phyloP scores from a whole-genome alignment of 2,113 vertebrate genomes.

The Prunella fulvescens region DNA sequence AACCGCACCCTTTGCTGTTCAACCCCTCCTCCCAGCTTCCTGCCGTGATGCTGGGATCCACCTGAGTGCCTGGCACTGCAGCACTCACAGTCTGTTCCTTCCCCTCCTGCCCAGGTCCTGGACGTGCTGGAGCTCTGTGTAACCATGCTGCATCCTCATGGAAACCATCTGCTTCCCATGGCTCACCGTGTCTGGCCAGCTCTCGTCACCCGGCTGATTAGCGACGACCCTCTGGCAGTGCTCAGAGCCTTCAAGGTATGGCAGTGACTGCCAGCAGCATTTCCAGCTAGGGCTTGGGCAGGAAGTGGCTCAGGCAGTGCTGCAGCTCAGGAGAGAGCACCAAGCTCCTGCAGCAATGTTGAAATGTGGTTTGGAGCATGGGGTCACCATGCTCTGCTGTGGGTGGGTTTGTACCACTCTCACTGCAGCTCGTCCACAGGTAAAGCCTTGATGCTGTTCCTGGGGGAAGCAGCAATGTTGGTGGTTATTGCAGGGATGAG shows the following conservation, averaged over 20 bases:
- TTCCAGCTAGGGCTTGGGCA: background rate
- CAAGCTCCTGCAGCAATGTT: background rate
- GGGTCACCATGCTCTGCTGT: background rate
- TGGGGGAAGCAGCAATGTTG: background rate
- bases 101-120: constrained; percentile 75
- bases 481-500: background rate
- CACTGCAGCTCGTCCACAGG: background rate
- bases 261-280: background rate
- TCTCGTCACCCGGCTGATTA: constrained; percentile 83
- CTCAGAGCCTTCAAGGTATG: constrained; percentile 90
- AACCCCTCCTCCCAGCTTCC: background rate
- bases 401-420: background rate
- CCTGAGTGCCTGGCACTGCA: background rate
- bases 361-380: background rate
- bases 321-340: background rate
- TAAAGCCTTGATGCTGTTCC: background rate
- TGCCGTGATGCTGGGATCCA: background rate
- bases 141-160: constrained; percentile 72
- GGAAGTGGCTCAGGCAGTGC: background rate
- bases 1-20: background rate
- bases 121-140: constrained; percentile 87
- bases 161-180: constrained; percentile 87
- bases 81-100: background rate
- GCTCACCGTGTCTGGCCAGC: constrained; percentile 89
- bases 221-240: constrained; percentile 84